These are phyloP conservation scores for Hoplostethus atlanticus DNA, from an alignment of 2,797 vertebrate species.

Conservation along the genomic window DNA sequence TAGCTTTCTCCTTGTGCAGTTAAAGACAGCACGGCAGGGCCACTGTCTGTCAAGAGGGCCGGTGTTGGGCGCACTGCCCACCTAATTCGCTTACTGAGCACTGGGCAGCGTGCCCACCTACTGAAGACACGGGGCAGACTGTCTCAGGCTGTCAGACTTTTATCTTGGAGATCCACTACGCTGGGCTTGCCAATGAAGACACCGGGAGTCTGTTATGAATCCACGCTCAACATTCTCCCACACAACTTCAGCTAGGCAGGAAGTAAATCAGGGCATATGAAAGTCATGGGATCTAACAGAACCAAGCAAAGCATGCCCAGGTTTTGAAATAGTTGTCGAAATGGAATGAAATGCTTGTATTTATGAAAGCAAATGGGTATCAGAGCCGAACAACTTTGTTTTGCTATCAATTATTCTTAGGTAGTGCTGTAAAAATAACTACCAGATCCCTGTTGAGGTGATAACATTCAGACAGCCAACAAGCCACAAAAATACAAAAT, in stretches of 20 bases:
- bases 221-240: slow-evolving; percentile 49
- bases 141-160: slow-evolving; percentile 70
- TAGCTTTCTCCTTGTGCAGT: slow-evolving; percentile 74
- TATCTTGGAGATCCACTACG: slow-evolving; percentile 69
- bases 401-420: slow-evolving; percentile 23
- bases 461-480: slow-evolving; percentile 6
- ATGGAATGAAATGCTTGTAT: slow-evolving; percentile 27
- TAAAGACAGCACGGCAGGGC: slow-evolving; percentile 64
- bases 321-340: slow-evolving; percentile 37
- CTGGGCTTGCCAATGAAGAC: slow-evolving; percentile 70
- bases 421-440: slow-evolving; percentile 30
- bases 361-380: slow-evolving; percentile 12
- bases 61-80: slow-evolving; percentile 61
- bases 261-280: slow-evolving; percentile 40
- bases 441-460: slow-evolving; percentile 15
- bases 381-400: neutral
- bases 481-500: neutral
- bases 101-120: slow-evolving; percentile 67
- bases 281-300: slow-evolving; percentile 41
- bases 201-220: slow-evolving; percentile 58
- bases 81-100: slow-evolving; percentile 74
- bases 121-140: slow-evolving; percentile 61
- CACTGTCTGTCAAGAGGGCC: slow-evolving; percentile 69
- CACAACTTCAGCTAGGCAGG: slow-evolving; percentile 56
- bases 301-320: neutral